Evolutionary conservation across 2,797 vertebrate genomes (phyloP), one percentile per base, ranked within the genome.

Genomic region (Onychomys leucogaster): DNA sequence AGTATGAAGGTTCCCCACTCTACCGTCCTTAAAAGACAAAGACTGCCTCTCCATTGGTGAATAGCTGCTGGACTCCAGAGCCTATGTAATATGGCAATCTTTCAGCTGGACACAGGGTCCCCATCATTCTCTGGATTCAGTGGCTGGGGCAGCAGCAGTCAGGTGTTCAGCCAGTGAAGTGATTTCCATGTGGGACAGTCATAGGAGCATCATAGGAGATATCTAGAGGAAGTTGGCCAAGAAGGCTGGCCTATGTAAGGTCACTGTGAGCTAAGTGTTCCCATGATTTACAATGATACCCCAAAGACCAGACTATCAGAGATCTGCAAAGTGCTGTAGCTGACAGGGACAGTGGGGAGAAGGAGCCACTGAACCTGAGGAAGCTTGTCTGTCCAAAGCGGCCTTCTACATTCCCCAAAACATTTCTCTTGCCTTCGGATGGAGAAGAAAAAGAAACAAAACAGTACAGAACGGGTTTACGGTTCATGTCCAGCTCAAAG

Each of bases 1-100:
- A 97, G 78, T 97, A 97, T 61, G 86, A 98, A 97, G 96, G 96
- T 93, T 77, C 96, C 97, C 97, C 98, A 97, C 91, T 81, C 96
- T 0, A 19, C 49, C 78, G n/a, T 95, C 81, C 81, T 85, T 95
- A 71, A 37, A 90, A 89, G 67, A 67, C 46, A 34, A 55, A 4
- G 46, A 59, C 76, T 96, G 89, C 95, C 96, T 97, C 94, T 97
- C 77, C 32, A 4, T 29, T 55, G 84, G 96, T 52, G 83, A 92
- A 93, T 89, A 59, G 69, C 80, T 89, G 77, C 93, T 71, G n/a
- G 83, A 97, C 82, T 97, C 94, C 91, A 69, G 85, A 96, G 52
- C 73, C 97, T 96, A 78, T 81, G 32, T 52, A 41, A 21, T 7
- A 29, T 46, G 85, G 63, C 71, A 90, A 86, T 94, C 93, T 89